Base-by-base conservation (phyloP, 2,113 vertebrate genomes). In the Colinus virginianus region DNA sequence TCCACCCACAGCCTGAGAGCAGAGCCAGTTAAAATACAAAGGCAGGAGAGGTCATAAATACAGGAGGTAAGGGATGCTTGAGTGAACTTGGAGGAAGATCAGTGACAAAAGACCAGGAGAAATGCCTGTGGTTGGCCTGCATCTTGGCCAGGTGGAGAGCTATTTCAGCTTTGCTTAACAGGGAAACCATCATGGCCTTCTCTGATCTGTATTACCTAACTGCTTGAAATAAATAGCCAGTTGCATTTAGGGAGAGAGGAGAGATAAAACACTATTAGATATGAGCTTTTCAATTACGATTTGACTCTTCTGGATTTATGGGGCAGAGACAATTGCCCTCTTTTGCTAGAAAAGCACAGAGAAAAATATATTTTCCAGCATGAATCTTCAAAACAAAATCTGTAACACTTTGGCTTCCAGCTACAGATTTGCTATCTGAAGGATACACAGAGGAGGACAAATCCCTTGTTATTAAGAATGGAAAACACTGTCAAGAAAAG, bases 11-110 rank as follows among this genome's bases (percentile, higher is more conserved):
- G 86, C 90, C 83, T 62, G 48, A 84, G 66, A 96, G 74, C 66
- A 92, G 48, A 78, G 48, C 84, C 77, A 78, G 66, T 93, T 81
- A 90, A 93, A 94, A 95, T 45, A 88, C 90, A 96, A 96, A 95
- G 88, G 88, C 90, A 88, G 69, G 16, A 82, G 94, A 94, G 77
- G 96, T 93, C 90, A 88, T 95, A 96, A 95, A 96, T 96, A 76
- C 86, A 93, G 88, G 88, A 93, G 88, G 88, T 45, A 92, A 82
- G 80, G 69, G 69, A 95, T 93, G 95, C 90, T 76, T 96, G 94
- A 94, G 62, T 93, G 92, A 95, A 94, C 94, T 88, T 96, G 90
- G 92, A 95, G 86, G 53, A 87, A 69, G 78, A 93, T 90, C 6
- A 7, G 58, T 87, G 69, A 82, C 81, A 82, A 78, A 78, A 78